Evolutionary conservation across 2,113 vertebrate species (phyloP).

Genomic region (Pungitius pungitius): DNA sequence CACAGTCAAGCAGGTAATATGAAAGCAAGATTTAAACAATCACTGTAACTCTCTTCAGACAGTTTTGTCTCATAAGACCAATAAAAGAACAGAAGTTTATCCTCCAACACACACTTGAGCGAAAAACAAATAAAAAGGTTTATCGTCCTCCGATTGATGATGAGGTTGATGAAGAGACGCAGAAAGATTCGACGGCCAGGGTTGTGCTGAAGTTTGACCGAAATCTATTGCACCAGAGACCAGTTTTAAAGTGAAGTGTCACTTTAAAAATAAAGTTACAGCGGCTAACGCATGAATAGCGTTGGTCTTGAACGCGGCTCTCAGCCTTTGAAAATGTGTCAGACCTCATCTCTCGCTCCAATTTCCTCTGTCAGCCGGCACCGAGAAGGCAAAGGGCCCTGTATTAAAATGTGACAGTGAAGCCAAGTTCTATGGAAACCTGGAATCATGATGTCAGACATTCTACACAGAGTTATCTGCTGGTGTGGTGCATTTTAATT

Average conservation of each 20-base stretch:
- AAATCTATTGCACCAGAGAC: conserved; percentile 8
- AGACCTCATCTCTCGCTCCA: conserved; percentile 43
- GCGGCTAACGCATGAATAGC: conserved; percentile 32
- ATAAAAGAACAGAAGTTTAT: conserved; percentile 15
- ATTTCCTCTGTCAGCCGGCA: conserved; percentile 31
- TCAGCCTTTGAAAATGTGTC: conserved; percentile 44
- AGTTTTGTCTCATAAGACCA: conserved; percentile 25
- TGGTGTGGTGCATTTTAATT: conserved; percentile 53
- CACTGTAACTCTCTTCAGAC: conserved; percentile 32
- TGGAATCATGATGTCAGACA: conserved; percentile 43
- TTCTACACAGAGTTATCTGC: conserved; percentile 20
- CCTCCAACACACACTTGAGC: conserved; percentile 2
- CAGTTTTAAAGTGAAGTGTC: conserved; percentile 37
- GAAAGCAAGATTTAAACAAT: conserved; percentile 27
- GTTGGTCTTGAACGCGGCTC: conserved; percentile 21
- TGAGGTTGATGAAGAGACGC: not conserved
- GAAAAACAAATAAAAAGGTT: conserved; percentile 30
- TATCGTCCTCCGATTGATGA: conserved; percentile 21
- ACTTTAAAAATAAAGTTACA: conserved; percentile 28
- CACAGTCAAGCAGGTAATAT: conserved; percentile 6
- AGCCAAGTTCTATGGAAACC: conserved; percentile 31
- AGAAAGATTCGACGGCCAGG: not conserved
- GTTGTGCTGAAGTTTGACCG: conserved; percentile 15
- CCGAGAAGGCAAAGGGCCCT: not conserved
- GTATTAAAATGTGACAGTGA: conserved; percentile 35